Base-by-base conservation (phyloP, 2,113 vertebrate genomes). In the Pelmatolapia mariae region DNA sequence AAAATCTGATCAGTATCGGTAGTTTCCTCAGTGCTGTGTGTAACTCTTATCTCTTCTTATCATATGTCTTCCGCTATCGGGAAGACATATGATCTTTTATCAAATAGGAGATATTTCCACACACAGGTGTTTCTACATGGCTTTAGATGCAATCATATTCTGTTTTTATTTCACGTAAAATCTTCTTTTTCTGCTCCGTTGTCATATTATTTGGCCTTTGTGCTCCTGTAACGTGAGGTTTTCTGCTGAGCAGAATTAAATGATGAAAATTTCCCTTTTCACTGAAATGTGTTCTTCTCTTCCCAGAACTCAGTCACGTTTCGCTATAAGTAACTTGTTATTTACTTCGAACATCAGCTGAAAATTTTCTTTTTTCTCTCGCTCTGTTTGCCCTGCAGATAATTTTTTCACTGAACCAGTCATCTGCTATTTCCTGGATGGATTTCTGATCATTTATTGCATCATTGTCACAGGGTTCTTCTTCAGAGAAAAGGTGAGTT, bases 341-440 rank as follows among this genome's bases (percentile, higher is more conserved):
- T 47, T 76, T 80, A n/a, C 3, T 24, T 24, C 3, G 1, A 12
- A 57, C 6, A 81, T 54, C 12, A 24, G 54, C 8, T 59, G 22
- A 57, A 50, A 8, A 5, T 24, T 15, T 19, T 81, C 3, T 80
- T 26, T 45, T 40, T 11, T 11, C 6, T 19, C 11, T 19, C 53
- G 53, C 18, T 63, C 11, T 81, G 10, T 89, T 66, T 82, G 4
- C 36, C 19, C 50, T 36, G 24, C 22, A 96, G 95, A 80, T 4
- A 24, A 22, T 5, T 10, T 12, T 4, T 19, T 97, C 83, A 93
- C 86, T 16, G 95, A 98, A 10, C 97, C 97, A 7, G 91, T 92
- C 29, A 92, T 97, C 86, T 99, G 98, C 93, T 99, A 98, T 63
- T 4, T 98, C 38, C 92, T 99, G 92, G 98, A 99, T 19, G 97